Conservation (phyloP, 1,140 invertebrate genomes). For the Antheraea mylitta region DNA sequence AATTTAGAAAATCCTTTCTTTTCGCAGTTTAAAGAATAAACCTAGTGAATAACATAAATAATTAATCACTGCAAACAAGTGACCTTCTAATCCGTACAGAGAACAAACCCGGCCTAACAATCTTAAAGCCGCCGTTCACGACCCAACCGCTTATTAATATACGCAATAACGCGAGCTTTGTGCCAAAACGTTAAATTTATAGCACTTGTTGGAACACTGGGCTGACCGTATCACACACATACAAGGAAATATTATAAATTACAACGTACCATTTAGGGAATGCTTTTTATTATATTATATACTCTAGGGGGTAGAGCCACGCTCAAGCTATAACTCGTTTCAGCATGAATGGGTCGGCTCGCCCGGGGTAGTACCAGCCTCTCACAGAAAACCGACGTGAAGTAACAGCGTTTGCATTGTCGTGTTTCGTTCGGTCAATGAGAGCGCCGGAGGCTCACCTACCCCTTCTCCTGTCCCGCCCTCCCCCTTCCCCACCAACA, state of each 20-base stretch:
- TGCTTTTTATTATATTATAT: background rate
- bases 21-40: background rate
- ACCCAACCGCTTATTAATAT: slow-evolving; percentile 3
- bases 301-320: no score
- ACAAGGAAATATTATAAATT: background rate
- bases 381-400: no score
- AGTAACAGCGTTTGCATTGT: no score
- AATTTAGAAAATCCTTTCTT: background rate
- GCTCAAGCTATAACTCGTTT: no score
- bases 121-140: background rate
- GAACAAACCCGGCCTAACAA: background rate
- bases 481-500: no score
- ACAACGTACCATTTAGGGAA: background rate
- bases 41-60: background rate
- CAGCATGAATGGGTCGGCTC: no score
- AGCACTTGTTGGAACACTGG: background rate
- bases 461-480: no score
- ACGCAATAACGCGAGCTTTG: slow-evolving; percentile 1
- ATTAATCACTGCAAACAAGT: slow-evolving; percentile 1
- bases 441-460: no score
- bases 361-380: no score
- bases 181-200: slow-evolving; percentile 4
- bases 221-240: background rate
- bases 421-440: no score
- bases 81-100: background rate